phyloP scores from a whole-genome alignment of 2,888 invertebrate genomes.

The Allacma fusca region DNA sequence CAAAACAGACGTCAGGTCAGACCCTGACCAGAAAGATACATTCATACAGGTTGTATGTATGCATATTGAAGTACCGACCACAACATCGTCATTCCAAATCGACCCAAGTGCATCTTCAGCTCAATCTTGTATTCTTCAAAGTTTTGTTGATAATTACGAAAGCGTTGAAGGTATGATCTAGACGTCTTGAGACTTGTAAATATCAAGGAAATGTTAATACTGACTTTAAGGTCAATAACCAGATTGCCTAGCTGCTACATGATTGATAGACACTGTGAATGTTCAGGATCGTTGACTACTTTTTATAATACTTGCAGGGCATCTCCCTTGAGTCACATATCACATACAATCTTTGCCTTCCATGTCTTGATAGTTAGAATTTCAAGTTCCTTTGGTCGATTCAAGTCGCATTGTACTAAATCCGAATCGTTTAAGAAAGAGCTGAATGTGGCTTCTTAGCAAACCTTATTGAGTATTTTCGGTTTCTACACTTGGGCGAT shows the following conservation, averaged over 20 bases:
- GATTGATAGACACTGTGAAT: slow-evolving; percentile 13
- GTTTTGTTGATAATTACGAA: slow-evolving; percentile 20
- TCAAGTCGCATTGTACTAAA: slow-evolving; percentile 38
- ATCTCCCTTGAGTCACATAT: slow-evolving; percentile 39
- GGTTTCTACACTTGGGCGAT: slow-evolving; percentile 59
- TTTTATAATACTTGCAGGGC: slow-evolving; percentile 40
- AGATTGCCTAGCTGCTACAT: slow-evolving; percentile 18
- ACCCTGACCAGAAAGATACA: no score
- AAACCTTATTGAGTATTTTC: slow-evolving; percentile 35
- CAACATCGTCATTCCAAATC: background rate
- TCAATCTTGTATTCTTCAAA: slow-evolving; percentile 5
- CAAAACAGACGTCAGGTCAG: slow-evolving; percentile 12
- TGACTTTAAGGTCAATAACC: slow-evolving; percentile 28
- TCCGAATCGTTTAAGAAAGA: slow-evolving; percentile 33
- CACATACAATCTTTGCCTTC: slow-evolving; percentile 42
- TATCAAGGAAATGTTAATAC: slow-evolving; percentile 30
- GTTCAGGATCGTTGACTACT: slow-evolving; percentile 25
- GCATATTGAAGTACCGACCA: background rate
- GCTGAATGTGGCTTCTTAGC: slow-evolving; percentile 29
- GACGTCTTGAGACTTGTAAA: slow-evolving; percentile 30
- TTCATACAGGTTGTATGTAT: background rate
- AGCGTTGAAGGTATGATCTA: slow-evolving; percentile 26
- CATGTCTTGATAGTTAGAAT: slow-evolving; percentile 27
- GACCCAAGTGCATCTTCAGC: slow-evolving; percentile 37
- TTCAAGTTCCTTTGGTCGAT: slow-evolving; percentile 39